phyloP scores from a whole-genome alignment of 2,113 vertebrate species.

The Synchiropus splendidus region DNA sequence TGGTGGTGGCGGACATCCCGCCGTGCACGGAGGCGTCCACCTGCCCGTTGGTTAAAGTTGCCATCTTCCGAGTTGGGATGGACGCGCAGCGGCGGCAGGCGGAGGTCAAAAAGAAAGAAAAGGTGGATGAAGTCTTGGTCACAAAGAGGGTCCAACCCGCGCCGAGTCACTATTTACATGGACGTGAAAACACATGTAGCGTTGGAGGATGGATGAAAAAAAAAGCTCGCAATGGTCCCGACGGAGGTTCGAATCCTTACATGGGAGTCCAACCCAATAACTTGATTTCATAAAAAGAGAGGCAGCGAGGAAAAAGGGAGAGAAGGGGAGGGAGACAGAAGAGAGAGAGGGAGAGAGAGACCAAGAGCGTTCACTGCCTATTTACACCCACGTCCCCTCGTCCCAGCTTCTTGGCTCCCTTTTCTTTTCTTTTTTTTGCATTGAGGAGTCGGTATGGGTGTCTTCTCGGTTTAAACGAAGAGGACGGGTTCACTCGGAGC shows the following conservation, averaged over 20 bases:
- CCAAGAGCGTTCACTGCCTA: constrained; percentile 62
- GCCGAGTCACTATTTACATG: constrained; percentile 64
- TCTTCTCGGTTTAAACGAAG: constrained; percentile 98
- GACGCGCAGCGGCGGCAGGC: constrained; percentile 30
- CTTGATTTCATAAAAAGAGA: constrained; percentile 66
- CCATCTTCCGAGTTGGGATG: constrained; percentile 80
- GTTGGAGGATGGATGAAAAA: constrained; percentile 60
- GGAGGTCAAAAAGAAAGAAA: constrained; percentile 2
- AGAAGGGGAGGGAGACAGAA: constrained; percentile 26
- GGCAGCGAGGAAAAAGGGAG: constrained; percentile 32
- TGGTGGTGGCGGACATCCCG: constrained; percentile 83
- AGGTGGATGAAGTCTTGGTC: constrained; percentile 49
- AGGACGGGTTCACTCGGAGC: constrained; percentile 76
- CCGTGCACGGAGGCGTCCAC: constrained; percentile 90
- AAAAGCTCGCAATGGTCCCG: constrained; percentile 59
- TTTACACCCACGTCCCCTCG: constrained; percentile 73
- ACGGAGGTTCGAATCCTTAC: constrained; percentile 64
- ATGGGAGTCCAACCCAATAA: constrained; percentile 65
- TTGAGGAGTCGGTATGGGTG: constrained; percentile 88
- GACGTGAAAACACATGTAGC: constrained; percentile 64
- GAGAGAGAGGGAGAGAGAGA: constrained; percentile 45
- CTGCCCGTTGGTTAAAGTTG: constrained; percentile 99
- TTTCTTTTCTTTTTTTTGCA: constrained; percentile 71
- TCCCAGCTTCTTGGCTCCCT: constrained; percentile 77
- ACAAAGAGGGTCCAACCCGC: constrained; percentile 48